Evolutionary conservation across 1,140 invertebrate species (phyloP), one percentile per base, ranked within the genome.

Genomic region (Bombus consobrinus): DNA sequence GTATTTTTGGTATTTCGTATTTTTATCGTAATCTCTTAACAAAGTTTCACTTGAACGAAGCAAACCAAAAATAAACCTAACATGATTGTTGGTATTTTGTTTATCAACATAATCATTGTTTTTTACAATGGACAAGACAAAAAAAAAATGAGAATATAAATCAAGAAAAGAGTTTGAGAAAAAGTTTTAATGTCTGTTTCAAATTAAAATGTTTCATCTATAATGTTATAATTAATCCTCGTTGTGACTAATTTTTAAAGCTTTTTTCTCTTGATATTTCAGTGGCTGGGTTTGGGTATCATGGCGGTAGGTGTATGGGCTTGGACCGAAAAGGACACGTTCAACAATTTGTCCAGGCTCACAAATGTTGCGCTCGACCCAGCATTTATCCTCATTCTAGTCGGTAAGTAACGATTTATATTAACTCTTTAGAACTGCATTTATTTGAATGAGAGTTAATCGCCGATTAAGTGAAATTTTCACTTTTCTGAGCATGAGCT

Each of bases 281-380:
- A 98, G 98, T 96, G 99, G 91, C 95, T 98, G 71, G 98, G 98
- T 18, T 95, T 99, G 37, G 96, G 97, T 47, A 97, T 99, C 84
- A 96, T 98, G 92, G 98, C 98, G 12, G 96, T 99, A 74, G 99
- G 99, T 68, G 96, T 99, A 75, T 99, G 99, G 99, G 98, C 99
- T 74, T 99, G 98, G 98, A 97, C 97, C 68, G 99, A 99, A 94
- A 99, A 99, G 95, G 98, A 99, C 93, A 99, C 98, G 86, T 99
- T 99, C 93, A 98, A 97, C 92, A 99, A 99, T 95, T 96, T 99
- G 64, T 97, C 97, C 41, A 97, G 98, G 88, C 96, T 99, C n/a
- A 98, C 98, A 28, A 97, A 97, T 91, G 97, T 99, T 81, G 97
- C 98, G 12, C 95, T 99, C 74, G 99, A 99, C 96, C 99, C 99